Evolutionary conservation across 1,140 invertebrate species (phyloP), one percentile per base, ranked within the genome.

Genomic region (Apis cerana): DNA sequence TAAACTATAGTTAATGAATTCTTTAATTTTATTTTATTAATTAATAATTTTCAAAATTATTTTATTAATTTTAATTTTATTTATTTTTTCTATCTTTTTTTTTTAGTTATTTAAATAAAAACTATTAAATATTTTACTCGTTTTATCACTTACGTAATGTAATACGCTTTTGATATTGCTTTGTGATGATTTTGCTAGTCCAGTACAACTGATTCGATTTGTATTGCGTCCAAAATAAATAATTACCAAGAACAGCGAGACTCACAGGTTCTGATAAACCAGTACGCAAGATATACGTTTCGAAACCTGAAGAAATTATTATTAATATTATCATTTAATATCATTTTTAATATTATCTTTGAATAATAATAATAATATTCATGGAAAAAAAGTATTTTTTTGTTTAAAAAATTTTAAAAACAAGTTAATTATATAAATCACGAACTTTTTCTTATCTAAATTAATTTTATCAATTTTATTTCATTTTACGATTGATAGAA

Each of bases 211-310:
- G 64, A 52, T 77, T 80, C 23, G 69, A 91, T 19, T 82, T 77
- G 17, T 59, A 88, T 50, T 83, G 83, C 11, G 89, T 92, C 92
- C 88, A 92, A 54, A 96, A 96, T 12, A 96, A 82, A 84, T 95
- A 94, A n/a, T 94, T 90, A 15, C 94, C 94, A 0, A 96, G 92
- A 10, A 95, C 85, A 0, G 95, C 93, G 23, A 97, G 62, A 52
- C 94, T 94, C 0, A 94, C 93, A 0, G 96, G 94, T 0, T 94
- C 91, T 0, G 78, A 52, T 13, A 94, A 76, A 17, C 91, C 90
- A 13, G 88, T 89, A 2, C 91, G 91, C n/a, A 94, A 91, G 1
- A 88, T 64, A n/a, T 85, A 75, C 5, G 85, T 88, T 8, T 88
- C 70, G 10, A 90, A 83, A 88, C 92, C 92, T 84, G 3, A 62